A percentile compares a stretch with the other conserved stretches of the same genome.
Conservation (phyloP, 2,797 vertebrate genomes). For the Varecia variegata region DNA sequence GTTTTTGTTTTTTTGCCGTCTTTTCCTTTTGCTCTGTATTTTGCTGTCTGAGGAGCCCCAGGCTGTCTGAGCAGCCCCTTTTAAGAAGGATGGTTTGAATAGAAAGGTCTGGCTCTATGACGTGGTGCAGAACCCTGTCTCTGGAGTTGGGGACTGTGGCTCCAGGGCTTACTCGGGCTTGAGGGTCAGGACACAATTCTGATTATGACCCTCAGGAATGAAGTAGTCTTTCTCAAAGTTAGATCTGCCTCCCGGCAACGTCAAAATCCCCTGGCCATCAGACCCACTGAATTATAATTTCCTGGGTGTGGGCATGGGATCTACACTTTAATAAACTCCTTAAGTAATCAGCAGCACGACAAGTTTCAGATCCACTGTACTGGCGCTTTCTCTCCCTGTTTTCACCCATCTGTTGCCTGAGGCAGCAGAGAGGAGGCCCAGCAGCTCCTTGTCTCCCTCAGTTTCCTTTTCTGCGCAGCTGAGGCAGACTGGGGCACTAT, state of each 20-base stretch:
- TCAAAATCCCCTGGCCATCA: background rate
- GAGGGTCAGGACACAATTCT: background rate
- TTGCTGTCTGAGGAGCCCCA: background rate
- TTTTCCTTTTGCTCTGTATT: background rate
- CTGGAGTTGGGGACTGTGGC: background rate
- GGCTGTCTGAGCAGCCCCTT: background rate
- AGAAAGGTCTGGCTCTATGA: background rate
- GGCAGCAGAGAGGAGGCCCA: background rate
- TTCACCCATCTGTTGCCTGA: too few relatives aligned
- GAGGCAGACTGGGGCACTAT: background rate
- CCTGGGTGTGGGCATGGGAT: background rate
- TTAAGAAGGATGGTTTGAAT: background rate
- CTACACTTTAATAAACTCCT: background rate
- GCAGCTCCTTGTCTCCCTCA: too few relatives aligned
- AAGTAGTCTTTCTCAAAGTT: background rate
- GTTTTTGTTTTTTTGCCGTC: background rate
- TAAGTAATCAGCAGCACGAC: background rate
- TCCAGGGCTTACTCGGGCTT: background rate
- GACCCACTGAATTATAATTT: background rate
- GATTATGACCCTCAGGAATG: background rate
- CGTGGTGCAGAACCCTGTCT: background rate
- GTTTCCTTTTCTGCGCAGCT: background rate
- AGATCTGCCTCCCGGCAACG: background rate
- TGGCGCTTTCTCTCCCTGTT: accelerated
- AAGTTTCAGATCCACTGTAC: background rate